These are phyloP conservation scores for Peromyscus californicus DNA, from an alignment of 2,113 vertebrate species.

Conservation along the genomic window DNA sequence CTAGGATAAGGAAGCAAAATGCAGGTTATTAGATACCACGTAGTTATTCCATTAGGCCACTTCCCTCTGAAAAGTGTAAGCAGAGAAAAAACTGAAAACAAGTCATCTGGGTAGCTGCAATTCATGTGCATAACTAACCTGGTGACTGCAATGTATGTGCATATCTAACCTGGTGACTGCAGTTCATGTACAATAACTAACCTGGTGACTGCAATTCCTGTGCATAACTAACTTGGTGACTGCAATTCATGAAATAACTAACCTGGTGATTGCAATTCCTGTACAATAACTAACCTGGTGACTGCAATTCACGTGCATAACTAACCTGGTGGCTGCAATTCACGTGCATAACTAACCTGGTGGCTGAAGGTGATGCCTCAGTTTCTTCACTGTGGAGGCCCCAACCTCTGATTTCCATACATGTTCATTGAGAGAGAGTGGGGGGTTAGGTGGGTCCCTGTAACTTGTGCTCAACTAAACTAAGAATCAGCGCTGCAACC, in stretches of 20 bases:
- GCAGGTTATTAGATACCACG: not conserved
- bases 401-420: conserved; percentile 49
- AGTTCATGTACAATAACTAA: conserved; percentile 36
- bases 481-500: conserved; percentile 80
- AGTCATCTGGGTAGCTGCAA: not conserved
- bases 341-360: conserved; percentile 34
- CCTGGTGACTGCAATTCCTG: conserved; percentile 3
- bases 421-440: not conserved
- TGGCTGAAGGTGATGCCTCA: not conserved
- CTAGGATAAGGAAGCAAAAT: not conserved
- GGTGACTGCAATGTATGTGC: not conserved
- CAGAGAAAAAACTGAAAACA: conserved; percentile 38
- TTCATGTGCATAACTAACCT: conserved; percentile 43
- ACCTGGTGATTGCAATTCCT: conserved; percentile 23
- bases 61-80: conserved; percentile 41
- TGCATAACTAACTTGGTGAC: conserved; percentile 33
- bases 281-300: conserved; percentile 37
- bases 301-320: not conserved
- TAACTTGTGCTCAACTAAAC: conserved; percentile 63
- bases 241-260: conserved; percentile 19
- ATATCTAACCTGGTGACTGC: conserved; percentile 23
- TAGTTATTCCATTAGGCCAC: conserved; percentile 28
- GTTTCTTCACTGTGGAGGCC: not conserved
- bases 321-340: conserved; percentile 10
- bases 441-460: not conserved